Evolutionary conservation across 2,113 vertebrate species (phyloP), one percentile per base, ranked within the genome.

Genomic region (Spheniscus mendiculus): DNA sequence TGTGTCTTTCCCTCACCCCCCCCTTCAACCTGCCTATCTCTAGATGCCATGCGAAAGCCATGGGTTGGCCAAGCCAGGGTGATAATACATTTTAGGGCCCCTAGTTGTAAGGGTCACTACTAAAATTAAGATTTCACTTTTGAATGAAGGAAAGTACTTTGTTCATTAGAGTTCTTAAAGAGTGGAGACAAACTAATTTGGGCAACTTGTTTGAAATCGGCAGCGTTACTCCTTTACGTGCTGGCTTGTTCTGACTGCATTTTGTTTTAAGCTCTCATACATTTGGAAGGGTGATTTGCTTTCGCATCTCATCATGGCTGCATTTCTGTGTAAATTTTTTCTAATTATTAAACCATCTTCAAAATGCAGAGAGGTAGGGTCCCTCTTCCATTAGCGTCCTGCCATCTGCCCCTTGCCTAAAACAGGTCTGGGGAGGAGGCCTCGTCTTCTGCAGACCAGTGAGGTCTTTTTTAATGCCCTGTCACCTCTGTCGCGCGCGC

Each of bases 401-500:
- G 38, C 12, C 17, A 0, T 22, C 87, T 89, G 49, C 30, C 49
- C 49, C 90, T 69, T 72, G 38, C 36, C 73, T 87, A 34, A 34
- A 1, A 22, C 10, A 38, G 8, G 12, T 12, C 8, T 42, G 22
- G 70, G 29, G 90, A 90, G 40, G 20, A 47, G 10, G 13, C 11
- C 15, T 72, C 5, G 0, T 36, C 32, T 58, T 74, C 16, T 40
- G 36, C 49, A 88, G 49, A 36, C 15, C 2, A 4, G 6, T 18
- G 36, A 84, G 49, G 21, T 34, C 21, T 65, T 84, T 65, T 70
- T 79, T 32, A 82, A 36, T 38, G 49, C 79, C 70, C n/a, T 5
- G 1, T 32, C 0, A 0, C 49, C 66, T 83, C 74, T 62, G 30
- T 36, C 0, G 0, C 27, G 8, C 0, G 3, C 7, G 1, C 71